phyloP scores from a whole-genome alignment of 2,113 vertebrate species.

The Centropristis striata region DNA sequence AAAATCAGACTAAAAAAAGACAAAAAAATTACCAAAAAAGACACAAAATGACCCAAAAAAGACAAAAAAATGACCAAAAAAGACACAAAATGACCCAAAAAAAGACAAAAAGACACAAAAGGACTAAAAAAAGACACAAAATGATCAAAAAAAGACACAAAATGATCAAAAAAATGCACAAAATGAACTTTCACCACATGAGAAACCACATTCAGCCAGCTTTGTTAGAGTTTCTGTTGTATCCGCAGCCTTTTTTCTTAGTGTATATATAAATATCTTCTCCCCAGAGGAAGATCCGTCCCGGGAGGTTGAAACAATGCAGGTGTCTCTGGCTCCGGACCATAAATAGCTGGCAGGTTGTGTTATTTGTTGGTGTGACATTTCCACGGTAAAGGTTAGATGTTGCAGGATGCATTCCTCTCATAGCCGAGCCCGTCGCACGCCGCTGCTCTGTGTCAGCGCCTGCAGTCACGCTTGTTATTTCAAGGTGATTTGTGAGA shows the following conservation, averaged over 20 bases:
- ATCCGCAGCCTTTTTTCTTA: slow-evolving; percentile 20
- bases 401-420: slow-evolving; percentile 47
- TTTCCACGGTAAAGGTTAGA: slow-evolving; percentile 73
- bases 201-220: background rate
- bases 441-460: slow-evolving; percentile 31
- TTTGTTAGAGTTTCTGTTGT: background rate
- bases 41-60: too few relatives aligned
- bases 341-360: slow-evolving; percentile 53
- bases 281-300: background rate
- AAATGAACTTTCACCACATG: too few relatives aligned
- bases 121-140: too few relatives aligned
- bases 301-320: slow-evolving; percentile 23
- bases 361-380: slow-evolving; percentile 56
- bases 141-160: too few relatives aligned
- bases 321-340: slow-evolving; percentile 41
- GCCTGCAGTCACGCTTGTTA: slow-evolving; percentile 9
- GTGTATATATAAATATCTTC: slow-evolving; percentile 24
- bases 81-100: too few relatives aligned
- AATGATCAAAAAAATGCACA: too few relatives aligned
- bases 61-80: too few relatives aligned
- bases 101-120: too few relatives aligned
- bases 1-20: too few relatives aligned
- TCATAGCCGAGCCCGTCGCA: slow-evolving; percentile 22
- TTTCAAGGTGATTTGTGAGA: slow-evolving; percentile 23
- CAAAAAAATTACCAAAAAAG: too few relatives aligned